Percentiles rank a stretch among this genome's conserved stretches.
These are phyloP conservation scores for Eucriotettix oculatus DNA, from an alignment of 2,888 invertebrate species.

Conservation along the genomic window DNA sequence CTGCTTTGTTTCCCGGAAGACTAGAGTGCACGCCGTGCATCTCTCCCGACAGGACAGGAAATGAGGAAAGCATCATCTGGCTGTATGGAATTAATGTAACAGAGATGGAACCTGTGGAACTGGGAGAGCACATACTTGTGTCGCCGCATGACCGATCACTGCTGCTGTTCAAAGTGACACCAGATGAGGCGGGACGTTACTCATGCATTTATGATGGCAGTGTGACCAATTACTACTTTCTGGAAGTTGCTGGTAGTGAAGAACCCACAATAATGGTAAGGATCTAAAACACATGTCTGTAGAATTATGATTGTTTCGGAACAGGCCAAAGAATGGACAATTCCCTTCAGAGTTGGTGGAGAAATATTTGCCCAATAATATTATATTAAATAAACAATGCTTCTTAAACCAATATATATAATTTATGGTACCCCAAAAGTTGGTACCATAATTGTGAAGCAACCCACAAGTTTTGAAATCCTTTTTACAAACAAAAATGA, in stretches of 20 bases:
- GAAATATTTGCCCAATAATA: too few relatives aligned
- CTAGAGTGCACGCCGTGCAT: conserved; percentile 35
- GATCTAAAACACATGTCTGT: conserved; percentile 1
- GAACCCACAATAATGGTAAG: conserved; percentile 26
- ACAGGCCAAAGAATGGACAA: too few relatives aligned
- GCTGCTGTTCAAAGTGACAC: conserved; percentile 32
- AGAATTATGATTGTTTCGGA: too few relatives aligned
- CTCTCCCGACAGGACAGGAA: conserved; percentile 24
- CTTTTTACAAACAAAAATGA: too few relatives aligned
- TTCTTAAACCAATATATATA: too few relatives aligned
- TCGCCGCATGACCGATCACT: conserved; percentile 29
- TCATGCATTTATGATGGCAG: conserved; percentile 32
- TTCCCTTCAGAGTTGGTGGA: too few relatives aligned
- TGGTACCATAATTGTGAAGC: too few relatives aligned
- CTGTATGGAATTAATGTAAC: conserved; percentile 25
- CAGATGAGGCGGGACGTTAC: conserved; percentile 34
- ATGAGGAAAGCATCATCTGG: too few relatives aligned
- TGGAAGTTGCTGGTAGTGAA: conserved; percentile 32
- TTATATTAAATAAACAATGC: too few relatives aligned
- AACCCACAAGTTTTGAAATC: too few relatives aligned
- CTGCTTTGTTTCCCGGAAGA: conserved; percentile 18
- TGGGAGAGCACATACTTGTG: conserved; percentile 26
- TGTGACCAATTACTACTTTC: conserved; percentile 27
- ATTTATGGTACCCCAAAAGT: too few relatives aligned
- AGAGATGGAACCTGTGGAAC: conserved; percentile 8